A percentile compares a stretch with the other conserved stretches of the same genome.
These are phyloP conservation scores for Antigone vipio DNA, from an alignment of 2,113 vertebrate species.

Conservation along the genomic window DNA sequence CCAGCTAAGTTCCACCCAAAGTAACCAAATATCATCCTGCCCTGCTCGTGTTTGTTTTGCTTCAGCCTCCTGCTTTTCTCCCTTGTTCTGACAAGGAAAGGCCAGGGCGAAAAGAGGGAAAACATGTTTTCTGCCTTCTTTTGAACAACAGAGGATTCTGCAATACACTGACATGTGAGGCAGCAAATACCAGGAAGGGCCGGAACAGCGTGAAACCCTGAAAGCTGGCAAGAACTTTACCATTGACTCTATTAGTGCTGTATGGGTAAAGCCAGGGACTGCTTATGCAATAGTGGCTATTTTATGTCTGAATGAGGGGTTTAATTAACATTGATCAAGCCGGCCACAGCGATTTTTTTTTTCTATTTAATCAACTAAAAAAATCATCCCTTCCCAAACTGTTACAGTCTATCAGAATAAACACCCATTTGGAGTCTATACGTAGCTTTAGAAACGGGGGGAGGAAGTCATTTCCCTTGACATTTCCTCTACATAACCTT, in stretches of 20 bases:
- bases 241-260: background rate
- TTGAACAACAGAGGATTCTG: background rate
- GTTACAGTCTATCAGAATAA: background rate
- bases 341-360: background rate
- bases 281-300: background rate
- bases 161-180: background rate
- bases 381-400: background rate
- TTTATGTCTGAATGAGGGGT: background rate
- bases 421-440: background rate
- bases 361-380: background rate
- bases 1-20: background rate
- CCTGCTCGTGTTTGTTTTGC: background rate
- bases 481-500: constrained; percentile 24
- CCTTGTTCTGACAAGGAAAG: background rate
- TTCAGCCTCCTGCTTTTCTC: background rate
- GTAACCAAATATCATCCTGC: background rate
- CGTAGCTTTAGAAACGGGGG: background rate
- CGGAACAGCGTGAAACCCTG: background rate
- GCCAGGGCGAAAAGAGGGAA: background rate
- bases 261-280: background rate
- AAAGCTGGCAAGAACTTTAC: background rate
- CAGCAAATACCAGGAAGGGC: constrained; percentile 2
- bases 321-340: background rate
- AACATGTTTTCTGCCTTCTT: background rate
- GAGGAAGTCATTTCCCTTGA: background rate